Evolutionary conservation across 2,888 invertebrate species (phyloP), one percentile per base, ranked within the genome.

Genomic region (Endomychus coccineus): DNA sequence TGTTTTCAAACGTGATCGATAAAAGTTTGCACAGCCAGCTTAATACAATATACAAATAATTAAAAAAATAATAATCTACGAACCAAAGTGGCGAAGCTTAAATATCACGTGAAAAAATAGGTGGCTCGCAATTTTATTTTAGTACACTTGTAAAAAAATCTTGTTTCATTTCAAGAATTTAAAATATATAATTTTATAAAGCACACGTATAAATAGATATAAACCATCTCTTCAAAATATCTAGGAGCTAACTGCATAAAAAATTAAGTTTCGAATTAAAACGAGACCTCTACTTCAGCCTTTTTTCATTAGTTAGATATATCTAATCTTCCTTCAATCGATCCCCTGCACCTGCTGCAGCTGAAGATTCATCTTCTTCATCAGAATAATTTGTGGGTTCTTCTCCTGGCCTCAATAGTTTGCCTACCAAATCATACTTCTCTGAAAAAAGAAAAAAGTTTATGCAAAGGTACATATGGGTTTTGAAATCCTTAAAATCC

Each of bases 381-480:
- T 94, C 92, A 0, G 90, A 87, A 66, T 95, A 95, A 61, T 82
- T 88, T 40, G 80, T 81, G 1, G 90, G 86, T 55, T 84, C 79
- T 56, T 96, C 94, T 7, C 92, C 94, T 1, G 91, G 91, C 59
- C 84, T 90, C 59, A 96, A 67, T 34, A 96, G 70, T 56, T 83
- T 80, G 10, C 96, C 96, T 21, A 96, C 88, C 45, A 83, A 78
- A 23, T 88, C 86, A 66, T 96, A 96, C 67, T 88, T 92, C 73
- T 96, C 95, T 92, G 73, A 16, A 56, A 53, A 23, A 34, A 16
- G n/a, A n/a, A n/a, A n/a, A n/a, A n/a, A n/a, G n/a, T n/a, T n/a
- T n/a, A n/a, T n/a, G n/a, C n/a, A n/a, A n/a, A n/a, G n/a, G n/a
- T n/a, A n/a, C n/a, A n/a, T n/a, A n/a, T n/a, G n/a, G n/a, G n/a